Percentiles rank a stretch among this genome's conserved stretches.
Evolutionary conservation across 2,797 vertebrate species (phyloP).

Genomic region (Gobionotothen gibberifrons): DNA sequence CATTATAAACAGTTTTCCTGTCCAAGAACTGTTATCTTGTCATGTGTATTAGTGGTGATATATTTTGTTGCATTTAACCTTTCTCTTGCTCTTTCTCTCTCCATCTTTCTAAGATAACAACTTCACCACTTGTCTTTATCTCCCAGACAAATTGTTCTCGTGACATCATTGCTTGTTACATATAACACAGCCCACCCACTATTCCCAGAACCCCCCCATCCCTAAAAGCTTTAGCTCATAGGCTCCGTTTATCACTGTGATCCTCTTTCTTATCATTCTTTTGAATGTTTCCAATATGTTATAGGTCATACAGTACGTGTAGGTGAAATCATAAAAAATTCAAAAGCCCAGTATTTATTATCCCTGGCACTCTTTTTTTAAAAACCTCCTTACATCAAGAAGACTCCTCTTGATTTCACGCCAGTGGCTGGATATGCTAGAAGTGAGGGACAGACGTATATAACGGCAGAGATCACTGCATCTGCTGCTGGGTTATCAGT

Average conservation of each 20-base stretch:
- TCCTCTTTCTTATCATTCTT: not conserved
- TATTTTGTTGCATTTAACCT: constrained; percentile 39
- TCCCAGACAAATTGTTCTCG: constrained; percentile 51
- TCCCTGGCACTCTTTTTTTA: constrained; percentile 4
- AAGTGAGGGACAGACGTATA: constrained; percentile 53
- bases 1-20: not conserved
- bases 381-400: constrained; percentile 39
- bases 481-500: constrained; percentile 39
- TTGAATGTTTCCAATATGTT: not conserved
- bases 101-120: constrained; percentile 57
- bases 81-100: constrained; percentile 5
- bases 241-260: constrained; percentile 17
- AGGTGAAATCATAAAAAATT: not conserved
- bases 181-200: constrained; percentile 60
- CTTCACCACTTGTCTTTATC: constrained; percentile 52
- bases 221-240: constrained; percentile 44
- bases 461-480: constrained; percentile 47
- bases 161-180: constrained; percentile 63
- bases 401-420: constrained; percentile 70
- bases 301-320: not conserved
- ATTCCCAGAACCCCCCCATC: constrained; percentile 32
- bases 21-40: constrained; percentile 20
- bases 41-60: constrained; percentile 30
- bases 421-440: constrained; percentile 56
- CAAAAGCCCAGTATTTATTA: not conserved